Base-by-base conservation (phyloP, 2,888 invertebrate genomes). In the Pemphredon lugubris region DNA sequence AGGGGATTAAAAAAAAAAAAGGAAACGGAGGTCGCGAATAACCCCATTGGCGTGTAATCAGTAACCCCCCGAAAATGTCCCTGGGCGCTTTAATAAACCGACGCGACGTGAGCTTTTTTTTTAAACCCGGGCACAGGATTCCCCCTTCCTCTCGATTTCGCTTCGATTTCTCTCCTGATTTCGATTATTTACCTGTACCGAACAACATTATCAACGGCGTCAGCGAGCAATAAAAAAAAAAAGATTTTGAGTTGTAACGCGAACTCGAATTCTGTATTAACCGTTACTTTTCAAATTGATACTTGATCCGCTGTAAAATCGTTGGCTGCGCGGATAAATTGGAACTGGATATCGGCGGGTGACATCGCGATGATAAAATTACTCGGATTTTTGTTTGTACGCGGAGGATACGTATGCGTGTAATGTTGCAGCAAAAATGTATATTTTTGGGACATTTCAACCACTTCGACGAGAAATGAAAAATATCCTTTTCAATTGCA, bases 41-140 rank as follows among this genome's bases (percentile, higher is more conserved):
- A 81, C 65, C 63, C 79, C 67, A 82, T 82, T 69, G 73, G 64
- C 67, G 71, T 82, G 82, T 82, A 80, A 80, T 80, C 79, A 74
- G 71, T 66, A 68, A n/a, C n/a, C n/a, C n/a, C 73, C 55, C 37
- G 76, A 68, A 72, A 74, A 82, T 81, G 66, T 79, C 70, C 79
- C 68, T 42, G 39, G 75, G 66, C 75, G 78, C 58, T 79, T 78
- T 79, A 79, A 81, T 79, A 78, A 81, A 79, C 75, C 78, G 78
- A 78, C 77, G 78, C 53, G 47, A 66, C 77, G 78, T 55, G 47
- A 66, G 66, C 68, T 75, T n/a, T n/a, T n/a, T n/a, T n/a, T 71
- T 67, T 75, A 54, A 50, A 26, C 23, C 48, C 39, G 26, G 32
- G n/a, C n/a, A n/a, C n/a, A n/a, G 40, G 48, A 55, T 63, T 55